Evolutionary conservation across 2,113 vertebrate species (phyloP).

Genomic region (Upupa epops): DNA sequence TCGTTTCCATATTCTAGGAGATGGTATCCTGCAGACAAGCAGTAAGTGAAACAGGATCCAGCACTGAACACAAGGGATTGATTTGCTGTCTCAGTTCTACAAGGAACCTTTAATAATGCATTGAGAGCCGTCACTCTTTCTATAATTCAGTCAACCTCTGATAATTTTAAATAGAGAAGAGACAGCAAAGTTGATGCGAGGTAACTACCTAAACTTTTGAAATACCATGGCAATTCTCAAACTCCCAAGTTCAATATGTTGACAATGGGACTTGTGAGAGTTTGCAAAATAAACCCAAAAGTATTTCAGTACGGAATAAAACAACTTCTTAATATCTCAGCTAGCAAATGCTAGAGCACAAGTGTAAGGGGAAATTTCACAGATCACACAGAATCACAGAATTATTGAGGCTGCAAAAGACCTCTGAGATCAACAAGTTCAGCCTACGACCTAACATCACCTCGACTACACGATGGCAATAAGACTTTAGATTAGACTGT

Average conservation of each 20-base stretch:
- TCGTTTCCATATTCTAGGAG: not conserved
- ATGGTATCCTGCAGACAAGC: not conserved
- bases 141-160: not conserved
- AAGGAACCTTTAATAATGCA: not conserved
- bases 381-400: too few relatives aligned
- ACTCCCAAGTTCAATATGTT: not conserved
- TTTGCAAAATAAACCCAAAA: not conserved
- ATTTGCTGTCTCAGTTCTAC: not conserved
- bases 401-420: too few relatives aligned
- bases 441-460: too few relatives aligned
- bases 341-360: not conserved
- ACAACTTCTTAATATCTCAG: not conserved
- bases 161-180: not conserved
- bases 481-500: too few relatives aligned
- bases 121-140: not conserved
- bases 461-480: too few relatives aligned
- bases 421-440: too few relatives aligned
- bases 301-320: not conserved
- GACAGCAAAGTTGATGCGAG: not conserved
- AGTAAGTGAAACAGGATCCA: not conserved
- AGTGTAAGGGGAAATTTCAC: not conserved
- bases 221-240: not conserved
- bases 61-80: not conserved
- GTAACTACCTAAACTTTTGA: not conserved
- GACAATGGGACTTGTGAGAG: not conserved